phyloP scores from a whole-genome alignment of 2,888 invertebrate species.

The Neoascia interrupta region DNA sequence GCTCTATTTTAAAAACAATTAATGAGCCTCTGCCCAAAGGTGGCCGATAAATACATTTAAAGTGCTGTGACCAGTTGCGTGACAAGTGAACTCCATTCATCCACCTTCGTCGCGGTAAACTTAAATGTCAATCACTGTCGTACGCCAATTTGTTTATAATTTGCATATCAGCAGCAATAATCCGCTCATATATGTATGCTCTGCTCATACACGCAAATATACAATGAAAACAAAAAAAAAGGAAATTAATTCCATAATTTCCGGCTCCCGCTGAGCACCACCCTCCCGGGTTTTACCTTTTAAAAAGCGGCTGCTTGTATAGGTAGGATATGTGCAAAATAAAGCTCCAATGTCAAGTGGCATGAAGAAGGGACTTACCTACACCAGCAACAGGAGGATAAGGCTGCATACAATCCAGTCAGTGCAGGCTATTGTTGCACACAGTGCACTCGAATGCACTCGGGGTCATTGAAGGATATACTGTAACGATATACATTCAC shows the following conservation, averaged over 20 bases:
- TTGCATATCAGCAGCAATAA: slow-evolving; percentile 35
- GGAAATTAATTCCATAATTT: slow-evolving; percentile 30
- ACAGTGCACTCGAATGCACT: slow-evolving; percentile 28
- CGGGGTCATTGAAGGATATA: slow-evolving; percentile 14
- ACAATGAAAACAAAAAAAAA: background rate
- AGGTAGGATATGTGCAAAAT: background rate
- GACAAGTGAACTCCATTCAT: no score
- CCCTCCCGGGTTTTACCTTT: background rate
- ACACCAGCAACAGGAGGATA: slow-evolving; percentile 1
- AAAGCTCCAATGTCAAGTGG: slow-evolving; percentile 23
- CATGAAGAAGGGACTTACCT: background rate
- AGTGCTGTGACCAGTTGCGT: slow-evolving; percentile 1
- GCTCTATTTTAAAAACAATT: no score
- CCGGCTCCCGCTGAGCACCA: background rate
- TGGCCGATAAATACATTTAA: no score
- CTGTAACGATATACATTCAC: slow-evolving; percentile 5
- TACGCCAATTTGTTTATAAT: slow-evolving; percentile 32
- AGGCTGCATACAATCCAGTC: background rate
- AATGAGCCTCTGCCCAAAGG: no score
- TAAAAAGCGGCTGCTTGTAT: background rate
- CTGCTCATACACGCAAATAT: background rate
- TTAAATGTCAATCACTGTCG: slow-evolving; percentile 42
- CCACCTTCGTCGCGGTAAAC: no score
- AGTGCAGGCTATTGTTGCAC: slow-evolving; percentile 1
- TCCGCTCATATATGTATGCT: background rate